Base-by-base conservation (phyloP, 2,888 invertebrate genomes). In the Furcula furcula region DNA sequence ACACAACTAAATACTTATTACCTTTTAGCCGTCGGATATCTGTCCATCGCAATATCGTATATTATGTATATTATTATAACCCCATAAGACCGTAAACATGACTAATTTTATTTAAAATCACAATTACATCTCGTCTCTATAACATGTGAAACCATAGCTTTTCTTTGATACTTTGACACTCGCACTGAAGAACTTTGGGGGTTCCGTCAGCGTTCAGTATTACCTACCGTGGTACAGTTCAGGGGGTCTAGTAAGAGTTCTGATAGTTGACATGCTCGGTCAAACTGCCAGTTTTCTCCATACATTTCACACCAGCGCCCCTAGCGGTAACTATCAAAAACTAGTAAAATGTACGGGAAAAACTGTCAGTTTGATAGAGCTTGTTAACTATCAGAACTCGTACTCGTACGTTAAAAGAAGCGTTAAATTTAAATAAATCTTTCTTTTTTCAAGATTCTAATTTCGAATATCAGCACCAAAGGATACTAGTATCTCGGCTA, bases 41-140 rank as follows among this genome's bases (percentile, higher is more conserved):
- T 28, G 28, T 18, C 7, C 28, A 18, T 28, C 28, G 3, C 11
- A 20, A 20, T n/a, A 12, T 12, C 7, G 7, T 5, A 2, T 13
- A 7, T 19, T 19, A 28, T 18, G 12, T 40, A 25, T 55, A 40
- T 34, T 34, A n/a, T 34, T 46, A 40, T 40, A 43, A 41, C 36
- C 39, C 36, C 39, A 49, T 45, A 55, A 31, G 37, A 40, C 55
- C 51, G 50, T 45, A 43, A 37, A 54, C 48, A 29, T 37, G 19
- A 25, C 53, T 55, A 49, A 23, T 50, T 53, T 43, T 39, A 56
- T 53, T 56, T 50, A 43, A 47, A 50, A 57, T 57, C 56, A 57
- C 56, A 57, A 46, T 55, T 37, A 12, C 15, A 16, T 15, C 3
- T 10, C 15, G 7, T n/a, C 31, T 3, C 16, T 11, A 5, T 11